These are phyloP conservation scores for Eurosta solidaginis DNA, from an alignment of 1,140 invertebrate species.

Conservation along the genomic window DNA sequence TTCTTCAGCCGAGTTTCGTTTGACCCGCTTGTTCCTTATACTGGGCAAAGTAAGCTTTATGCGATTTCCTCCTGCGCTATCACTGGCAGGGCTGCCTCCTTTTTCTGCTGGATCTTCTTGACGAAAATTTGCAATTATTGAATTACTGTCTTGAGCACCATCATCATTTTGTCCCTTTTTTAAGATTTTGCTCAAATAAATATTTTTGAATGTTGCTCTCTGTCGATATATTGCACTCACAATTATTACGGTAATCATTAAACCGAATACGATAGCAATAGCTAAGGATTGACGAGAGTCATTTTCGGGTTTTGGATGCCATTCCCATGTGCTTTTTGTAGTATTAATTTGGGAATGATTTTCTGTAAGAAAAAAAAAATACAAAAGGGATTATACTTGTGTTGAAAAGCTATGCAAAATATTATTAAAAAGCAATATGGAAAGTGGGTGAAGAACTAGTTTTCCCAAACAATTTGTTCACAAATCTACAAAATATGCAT, in stretches of 20 bases:
- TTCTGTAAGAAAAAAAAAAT: not conserved
- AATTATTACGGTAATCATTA: not conserved
- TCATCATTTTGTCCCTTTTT: not conserved
- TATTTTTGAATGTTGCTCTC: not conserved
- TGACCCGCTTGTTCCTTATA: not conserved
- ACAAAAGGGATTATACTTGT: no score
- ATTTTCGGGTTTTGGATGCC: not conserved
- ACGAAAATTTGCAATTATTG: slow-evolving; percentile 3
- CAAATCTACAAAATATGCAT: no score
- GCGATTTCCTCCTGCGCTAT: not conserved
- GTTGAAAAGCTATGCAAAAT: no score
- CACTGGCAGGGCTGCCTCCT: not conserved
- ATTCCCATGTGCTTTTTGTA: not conserved
- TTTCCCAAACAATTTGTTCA: no score
- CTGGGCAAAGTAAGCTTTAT: not conserved
- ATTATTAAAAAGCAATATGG: no score
- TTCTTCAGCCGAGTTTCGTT: not conserved
- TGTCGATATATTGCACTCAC: not conserved
- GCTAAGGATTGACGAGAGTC: not conserved
- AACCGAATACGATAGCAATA: not conserved
- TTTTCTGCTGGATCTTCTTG: not conserved
- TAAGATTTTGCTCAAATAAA: not conserved
- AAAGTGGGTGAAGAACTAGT: no score
- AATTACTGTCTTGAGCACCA: not conserved
- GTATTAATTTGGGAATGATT: not conserved